These are phyloP conservation scores for Homalodisca vitripennis DNA, from an alignment of 1,140 invertebrate genomes.

Conservation along the genomic window DNA sequence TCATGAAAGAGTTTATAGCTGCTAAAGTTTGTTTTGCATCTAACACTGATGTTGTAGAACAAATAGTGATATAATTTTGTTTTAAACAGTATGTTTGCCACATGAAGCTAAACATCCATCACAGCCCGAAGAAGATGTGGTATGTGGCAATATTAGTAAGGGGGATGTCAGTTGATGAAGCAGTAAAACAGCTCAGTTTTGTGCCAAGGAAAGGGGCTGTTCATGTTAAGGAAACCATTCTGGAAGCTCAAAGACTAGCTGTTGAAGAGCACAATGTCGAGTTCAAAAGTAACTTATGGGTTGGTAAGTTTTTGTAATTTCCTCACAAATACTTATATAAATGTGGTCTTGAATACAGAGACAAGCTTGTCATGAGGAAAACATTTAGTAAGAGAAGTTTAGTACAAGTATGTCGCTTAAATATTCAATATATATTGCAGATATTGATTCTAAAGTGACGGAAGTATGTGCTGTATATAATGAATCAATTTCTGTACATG, in stretches of 20 bases:
- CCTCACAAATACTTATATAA: too few relatives aligned
- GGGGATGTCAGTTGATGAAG: conserved; percentile 92
- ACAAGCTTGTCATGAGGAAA: too few relatives aligned
- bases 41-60: too few relatives aligned
- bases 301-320: too few relatives aligned
- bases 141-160: conserved; percentile 83
- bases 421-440: too few relatives aligned
- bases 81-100: conserved; percentile 83
- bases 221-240: conserved; percentile 73
- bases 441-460: too few relatives aligned
- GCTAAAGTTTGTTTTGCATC: too few relatives aligned
- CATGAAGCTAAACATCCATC: conserved; percentile 79
- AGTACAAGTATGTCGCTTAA: too few relatives aligned
- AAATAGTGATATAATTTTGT: conserved; percentile 39
- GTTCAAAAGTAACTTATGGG: conserved; percentile 94
- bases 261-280: conserved; percentile 91
- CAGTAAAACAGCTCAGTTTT: conserved; percentile 86
- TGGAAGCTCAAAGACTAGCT: conserved; percentile 88
- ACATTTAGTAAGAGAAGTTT: too few relatives aligned
- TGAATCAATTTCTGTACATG: too few relatives aligned
- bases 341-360: too few relatives aligned
- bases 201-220: conserved; percentile 78
- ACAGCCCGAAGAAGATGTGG: conserved; percentile 90
- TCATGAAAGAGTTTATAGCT: conserved; percentile 16
- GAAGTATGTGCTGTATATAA: too few relatives aligned